Evolutionary conservation across 1,140 invertebrate genomes (phyloP).

Genomic region (Hyphantria cunea): DNA sequence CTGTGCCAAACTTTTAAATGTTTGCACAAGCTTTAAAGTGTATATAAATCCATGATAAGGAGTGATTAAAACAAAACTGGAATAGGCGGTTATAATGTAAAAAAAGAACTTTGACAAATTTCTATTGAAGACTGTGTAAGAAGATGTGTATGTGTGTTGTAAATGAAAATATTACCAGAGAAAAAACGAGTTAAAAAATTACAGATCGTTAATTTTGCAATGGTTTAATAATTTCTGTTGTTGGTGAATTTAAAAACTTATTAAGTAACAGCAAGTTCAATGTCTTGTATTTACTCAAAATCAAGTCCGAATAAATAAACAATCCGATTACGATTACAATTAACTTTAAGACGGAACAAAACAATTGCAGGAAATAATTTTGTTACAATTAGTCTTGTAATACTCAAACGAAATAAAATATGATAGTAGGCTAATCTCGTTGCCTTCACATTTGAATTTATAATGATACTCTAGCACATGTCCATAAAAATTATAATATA

Average conservation of each 20-base stretch:
- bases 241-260: too few relatives aligned
- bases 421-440: slow-evolving; percentile 13
- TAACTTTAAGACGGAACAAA: slow-evolving; percentile 17
- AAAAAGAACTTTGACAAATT: too few relatives aligned
- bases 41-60: too few relatives aligned
- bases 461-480: slow-evolving; percentile 5
- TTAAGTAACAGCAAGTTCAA: not conserved
- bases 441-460: slow-evolving; percentile 20
- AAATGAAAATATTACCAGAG: too few relatives aligned
- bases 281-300: not conserved
- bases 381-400: slow-evolving; percentile 13
- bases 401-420: slow-evolving; percentile 9
- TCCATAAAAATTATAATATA: not conserved
- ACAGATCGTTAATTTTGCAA: too few relatives aligned
- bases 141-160: too few relatives aligned
- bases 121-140: too few relatives aligned
- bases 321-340: slow-evolving; percentile 8
- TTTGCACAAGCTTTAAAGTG: too few relatives aligned
- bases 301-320: slow-evolving; percentile 5
- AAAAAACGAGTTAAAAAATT: too few relatives aligned
- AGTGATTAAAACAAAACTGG: too few relatives aligned
- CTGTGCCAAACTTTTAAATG: slow-evolving; percentile 16
- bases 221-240: too few relatives aligned
- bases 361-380: slow-evolving; percentile 18
- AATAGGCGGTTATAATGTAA: too few relatives aligned